phyloP scores from a whole-genome alignment of 2,113 vertebrate species.

The Mobula birostris region DNA sequence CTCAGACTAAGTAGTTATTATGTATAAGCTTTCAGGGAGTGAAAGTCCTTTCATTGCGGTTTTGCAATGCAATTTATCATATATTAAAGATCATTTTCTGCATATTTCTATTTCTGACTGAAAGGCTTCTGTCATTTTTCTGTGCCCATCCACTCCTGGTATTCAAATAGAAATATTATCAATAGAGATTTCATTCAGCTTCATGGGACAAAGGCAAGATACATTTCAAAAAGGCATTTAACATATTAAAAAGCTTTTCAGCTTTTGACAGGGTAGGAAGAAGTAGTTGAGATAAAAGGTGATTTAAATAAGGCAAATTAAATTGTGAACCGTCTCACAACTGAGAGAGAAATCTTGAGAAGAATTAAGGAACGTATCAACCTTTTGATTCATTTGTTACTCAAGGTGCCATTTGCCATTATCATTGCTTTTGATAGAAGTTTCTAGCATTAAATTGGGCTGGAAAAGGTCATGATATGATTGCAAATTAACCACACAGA shows the following conservation, averaged over 20 bases:
- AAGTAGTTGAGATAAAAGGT: conserved; percentile 32
- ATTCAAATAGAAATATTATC: conserved; percentile 39
- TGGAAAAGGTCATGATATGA: conserved; percentile 24
- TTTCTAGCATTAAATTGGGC: not conserved
- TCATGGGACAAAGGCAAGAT: conserved; percentile 31
- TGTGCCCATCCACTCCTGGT: conserved; percentile 31
- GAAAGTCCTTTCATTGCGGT: conserved; percentile 26
- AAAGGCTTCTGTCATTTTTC: conserved; percentile 34
- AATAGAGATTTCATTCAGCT: conserved; percentile 37
- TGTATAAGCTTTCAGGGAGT: conserved; percentile 17
- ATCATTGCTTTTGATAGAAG: conserved; percentile 34
- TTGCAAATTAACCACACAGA: conserved; percentile 12
- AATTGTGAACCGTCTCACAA: conserved; percentile 32
- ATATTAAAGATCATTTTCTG: conserved; percentile 38
- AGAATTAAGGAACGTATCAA: conserved; percentile 35
- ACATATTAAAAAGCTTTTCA: conserved; percentile 36
- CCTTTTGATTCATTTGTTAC: conserved; percentile 37
- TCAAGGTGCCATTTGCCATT: conserved; percentile 32
- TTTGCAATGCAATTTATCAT: conserved; percentile 36
- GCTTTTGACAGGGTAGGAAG: conserved; percentile 33
- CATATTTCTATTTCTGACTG: conserved; percentile 37
- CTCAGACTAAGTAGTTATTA: conserved; percentile 16
- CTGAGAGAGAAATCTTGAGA: conserved; percentile 20
- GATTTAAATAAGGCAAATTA: conserved; percentile 35
- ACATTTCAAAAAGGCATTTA: conserved; percentile 31